Evolutionary conservation across 2,113 vertebrate genomes (phyloP), one percentile per base, ranked within the genome.

Genomic region (Tyrannus savana): DNA sequence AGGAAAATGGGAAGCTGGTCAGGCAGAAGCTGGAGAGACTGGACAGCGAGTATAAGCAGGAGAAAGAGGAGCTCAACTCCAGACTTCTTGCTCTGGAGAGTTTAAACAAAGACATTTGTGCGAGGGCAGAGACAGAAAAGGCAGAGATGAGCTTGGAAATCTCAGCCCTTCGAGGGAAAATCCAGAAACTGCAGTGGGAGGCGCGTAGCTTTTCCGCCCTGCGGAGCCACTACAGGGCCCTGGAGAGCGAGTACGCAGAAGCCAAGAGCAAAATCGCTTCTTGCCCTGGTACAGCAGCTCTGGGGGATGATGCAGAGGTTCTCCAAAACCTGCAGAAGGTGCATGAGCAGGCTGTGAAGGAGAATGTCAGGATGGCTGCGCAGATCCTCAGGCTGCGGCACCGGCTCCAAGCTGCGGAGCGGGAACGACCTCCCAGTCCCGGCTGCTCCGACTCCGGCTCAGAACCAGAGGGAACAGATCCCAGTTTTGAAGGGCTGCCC

Each of bases 11-110:
- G 13, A 91, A 92, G 2, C 90, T 97, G 67, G 72, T 89, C 4
- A 97, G 97, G 92, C 95, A 97, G 50, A 94, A 94, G 66, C 94
- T 99, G 8, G 97, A 95, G 69, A 97, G 97, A 33, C 96, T 98
- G 0, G 89, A 96, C 27, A 93, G 96, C 4, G 98, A 98, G n/a
- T 98, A 95, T 53, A 98, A 96, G 49, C 91, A 63, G 50, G 98
- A 99, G 96, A 97, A 97, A 68, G 96, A 87, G 7, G 96, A 98
- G 19, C 97, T 98, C 66, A 95, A 96, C 59, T 94, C 71, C 62
- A 95, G 47, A 58, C 95, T 98, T 10, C 69, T 91, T 7, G 89
- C 97, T 56, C 58, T 99, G 30, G 97, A 99, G 84, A 90, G 27
- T 4, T 85, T 96, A 33, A 97, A 98, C 93, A 95, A 62, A 46